phyloP scores from a whole-genome alignment of 2,113 vertebrate genomes.

The Hippocampus abdominalis region DNA sequence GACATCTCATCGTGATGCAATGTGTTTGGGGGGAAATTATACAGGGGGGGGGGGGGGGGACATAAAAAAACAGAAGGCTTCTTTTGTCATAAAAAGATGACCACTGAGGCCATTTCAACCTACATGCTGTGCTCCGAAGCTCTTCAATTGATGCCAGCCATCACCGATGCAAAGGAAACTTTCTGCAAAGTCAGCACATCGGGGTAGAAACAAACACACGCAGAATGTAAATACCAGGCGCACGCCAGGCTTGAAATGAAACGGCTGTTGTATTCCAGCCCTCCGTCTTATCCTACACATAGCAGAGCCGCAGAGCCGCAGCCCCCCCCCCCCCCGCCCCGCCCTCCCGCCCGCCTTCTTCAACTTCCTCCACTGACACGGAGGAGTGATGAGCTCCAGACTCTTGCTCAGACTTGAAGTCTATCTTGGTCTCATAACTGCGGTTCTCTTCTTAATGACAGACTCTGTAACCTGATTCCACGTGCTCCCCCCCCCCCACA shows the following conservation, averaged over 20 bases:
- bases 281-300: slow-evolving; percentile 29
- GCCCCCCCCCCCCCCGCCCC: background rate
- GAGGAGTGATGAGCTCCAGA: slow-evolving; percentile 48
- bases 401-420: slow-evolving; percentile 73
- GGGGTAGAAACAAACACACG: background rate
- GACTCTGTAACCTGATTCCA: slow-evolving; percentile 71
- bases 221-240: slow-evolving; percentile 5
- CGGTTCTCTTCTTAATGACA: slow-evolving; percentile 73
- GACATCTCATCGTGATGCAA: slow-evolving; percentile 45
- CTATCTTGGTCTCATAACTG: slow-evolving; percentile 65
- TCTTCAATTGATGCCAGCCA: slow-evolving; percentile 54
- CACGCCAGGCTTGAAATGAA: slow-evolving; percentile 32
- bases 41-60: slow-evolving; percentile 40
- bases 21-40: slow-evolving; percentile 63
- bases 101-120: slow-evolving; percentile 44
- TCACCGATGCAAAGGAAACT: slow-evolving; percentile 51
- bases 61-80: slow-evolving; percentile 68
- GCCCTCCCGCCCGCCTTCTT: background rate
- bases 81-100: slow-evolving; percentile 37
- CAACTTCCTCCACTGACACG: slow-evolving; percentile 34
- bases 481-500: slow-evolving; percentile 30
- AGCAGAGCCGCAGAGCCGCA: slow-evolving; percentile 11
- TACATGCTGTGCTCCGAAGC: slow-evolving; percentile 49
- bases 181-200: slow-evolving; percentile 47
- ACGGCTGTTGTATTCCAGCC: slow-evolving; percentile 21